Evolutionary conservation across 2,888 invertebrate genomes (phyloP).

Genomic region (Odontocerum albicorne): DNA sequence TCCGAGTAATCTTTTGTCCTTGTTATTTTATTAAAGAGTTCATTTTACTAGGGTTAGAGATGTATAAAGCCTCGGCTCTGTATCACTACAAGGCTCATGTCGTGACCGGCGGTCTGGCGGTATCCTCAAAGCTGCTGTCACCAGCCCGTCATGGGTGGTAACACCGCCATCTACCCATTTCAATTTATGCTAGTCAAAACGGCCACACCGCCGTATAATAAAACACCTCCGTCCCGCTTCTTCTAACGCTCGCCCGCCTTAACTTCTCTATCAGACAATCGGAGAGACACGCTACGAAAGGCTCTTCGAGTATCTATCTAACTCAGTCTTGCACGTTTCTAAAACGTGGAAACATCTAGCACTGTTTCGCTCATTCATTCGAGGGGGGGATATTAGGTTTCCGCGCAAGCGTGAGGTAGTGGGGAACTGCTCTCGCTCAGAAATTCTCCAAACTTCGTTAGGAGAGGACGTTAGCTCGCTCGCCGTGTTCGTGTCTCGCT

Average conservation of each 20-base stretch:
- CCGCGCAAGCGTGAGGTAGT: conserved; percentile 26
- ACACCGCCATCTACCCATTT: conserved; percentile 59
- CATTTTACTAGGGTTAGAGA: no score
- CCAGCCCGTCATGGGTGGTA: conserved; percentile 57
- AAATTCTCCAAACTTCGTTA: conserved; percentile 17
- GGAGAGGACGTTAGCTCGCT: conserved; percentile 5
- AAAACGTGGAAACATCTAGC: conserved; percentile 44
- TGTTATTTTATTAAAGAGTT: no score
- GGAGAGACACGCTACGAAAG: conserved; percentile 5
- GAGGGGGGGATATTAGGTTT: conserved; percentile 42
- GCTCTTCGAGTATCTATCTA: conserved; percentile 42
- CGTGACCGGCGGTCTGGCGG: conserved; percentile 26
- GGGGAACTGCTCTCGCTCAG: conserved; percentile 41
- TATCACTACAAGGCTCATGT: no score
- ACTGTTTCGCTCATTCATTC: conserved; percentile 45
- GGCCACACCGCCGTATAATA: conserved; percentile 40
- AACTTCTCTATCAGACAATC: conserved; percentile 4
- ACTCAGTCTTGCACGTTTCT: conserved; percentile 35
- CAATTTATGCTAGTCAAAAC: conserved; percentile 57
- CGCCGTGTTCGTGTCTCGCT: conserved; percentile 7
- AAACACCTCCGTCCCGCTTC: conserved; percentile 55
- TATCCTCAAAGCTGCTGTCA: conserved; percentile 39
- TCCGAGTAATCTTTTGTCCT: no score
- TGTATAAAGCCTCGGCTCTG: no score
- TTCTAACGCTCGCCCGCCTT: conserved; percentile 47